Conservation (phyloP, 2,888 invertebrate species). For the Hypolimnas misippus region DNA sequence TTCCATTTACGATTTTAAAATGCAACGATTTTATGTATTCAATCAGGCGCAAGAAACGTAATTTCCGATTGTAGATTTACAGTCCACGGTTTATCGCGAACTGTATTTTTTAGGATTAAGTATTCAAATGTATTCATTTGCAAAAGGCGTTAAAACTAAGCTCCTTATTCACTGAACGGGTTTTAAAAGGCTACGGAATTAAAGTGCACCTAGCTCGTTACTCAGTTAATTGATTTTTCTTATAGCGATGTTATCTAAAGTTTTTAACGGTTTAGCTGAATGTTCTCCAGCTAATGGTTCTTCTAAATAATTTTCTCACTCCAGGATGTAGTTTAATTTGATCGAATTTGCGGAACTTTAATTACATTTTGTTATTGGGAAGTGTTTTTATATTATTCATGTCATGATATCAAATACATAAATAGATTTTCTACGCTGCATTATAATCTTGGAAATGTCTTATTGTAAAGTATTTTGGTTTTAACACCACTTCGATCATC, state of each 20-base stretch:
- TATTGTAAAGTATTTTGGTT: no score
- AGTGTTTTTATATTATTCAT: no score
- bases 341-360: neutral
- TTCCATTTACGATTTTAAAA: neutral
- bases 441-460: no score
- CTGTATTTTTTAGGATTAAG: constrained; percentile 31
- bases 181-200: constrained; percentile 16
- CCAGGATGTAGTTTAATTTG: neutral
- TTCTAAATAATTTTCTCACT: neutral
- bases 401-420: no score
- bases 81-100: neutral
- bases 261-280: constrained; percentile 12
- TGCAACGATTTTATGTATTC: neutral
- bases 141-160: constrained; percentile 43
- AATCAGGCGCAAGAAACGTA: neutral
- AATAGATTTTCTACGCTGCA: no score
- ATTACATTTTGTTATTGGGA: no score
- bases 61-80: constrained; percentile 11
- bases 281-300: neutral
- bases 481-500: no score
- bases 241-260: constrained; percentile 17
- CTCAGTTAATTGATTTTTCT: constrained; percentile 32
- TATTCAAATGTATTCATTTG: constrained; percentile 49
- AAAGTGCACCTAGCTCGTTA: constrained; percentile 10
- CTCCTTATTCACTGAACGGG: constrained; percentile 33